Base-by-base conservation (phyloP, 2,888 invertebrate species). In the Harpagoxenus sublaevis region DNA sequence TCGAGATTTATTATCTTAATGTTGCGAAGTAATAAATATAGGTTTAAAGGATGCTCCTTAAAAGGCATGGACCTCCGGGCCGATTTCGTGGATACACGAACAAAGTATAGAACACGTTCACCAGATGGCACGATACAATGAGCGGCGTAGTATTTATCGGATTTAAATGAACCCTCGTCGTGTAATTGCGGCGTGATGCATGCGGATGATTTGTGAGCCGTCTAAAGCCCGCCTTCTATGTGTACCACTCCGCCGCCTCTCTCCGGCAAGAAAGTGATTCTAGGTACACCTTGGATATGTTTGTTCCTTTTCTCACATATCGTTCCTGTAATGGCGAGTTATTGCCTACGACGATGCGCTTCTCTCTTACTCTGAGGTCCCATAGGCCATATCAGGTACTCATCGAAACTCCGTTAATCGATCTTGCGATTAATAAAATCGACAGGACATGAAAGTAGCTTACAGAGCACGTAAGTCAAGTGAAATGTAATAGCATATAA, bases 101-200 rank as follows among this genome's bases (percentile, higher is more conserved):
- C 85, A 85, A 86, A 85, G 84, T 81, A 75, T 85, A 79, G 75
- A 87, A 77, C 68, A 74, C 86, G 86, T 84, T 75, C 89, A 89
- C 90, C 91, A 92, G 92, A 93, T 92, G 90, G 90, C 85, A 88
- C 89, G 91, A 91, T 90, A 92, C 91, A 93, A 93, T 93, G 93
- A 94, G 92, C 92, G 90, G 92, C 86, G 92, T 89, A 92, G 94
- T 94, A 95, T 95, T 95, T 95, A 95, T 94, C 88, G 94, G 92
- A 91, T 93, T 94, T 93, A 94, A 94, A 94, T 94, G 94, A 95
- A 95, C 93, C 92, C 93, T 94, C 92, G 92, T 92, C 94, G 93
- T 95, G 95, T 95, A 95, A 95, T 95, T 94, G 94, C 94, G 92
- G 92, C 90, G 91, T 92, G 94, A 94, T 94, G 94, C 93, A 94